Percentiles rank a stretch among this genome's conserved stretches.
phyloP scores from a whole-genome alignment of 2,113 vertebrate genomes.

The Eira barbara region DNA sequence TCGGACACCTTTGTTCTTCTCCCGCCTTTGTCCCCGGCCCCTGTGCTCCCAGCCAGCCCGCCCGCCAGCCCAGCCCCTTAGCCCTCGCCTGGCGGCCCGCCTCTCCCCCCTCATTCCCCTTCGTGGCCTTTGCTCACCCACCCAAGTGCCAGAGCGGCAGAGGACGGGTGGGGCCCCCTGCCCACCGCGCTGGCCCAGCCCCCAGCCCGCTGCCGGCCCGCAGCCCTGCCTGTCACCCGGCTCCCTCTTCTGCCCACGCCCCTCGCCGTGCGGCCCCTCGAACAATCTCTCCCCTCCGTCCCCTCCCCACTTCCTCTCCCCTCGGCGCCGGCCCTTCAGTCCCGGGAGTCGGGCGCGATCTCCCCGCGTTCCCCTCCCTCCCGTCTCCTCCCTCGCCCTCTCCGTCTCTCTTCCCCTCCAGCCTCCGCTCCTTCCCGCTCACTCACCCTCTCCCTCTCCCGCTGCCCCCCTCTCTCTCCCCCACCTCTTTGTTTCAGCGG shows the following conservation, averaged over 20 bases:
- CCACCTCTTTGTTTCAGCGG: constrained; percentile 80
- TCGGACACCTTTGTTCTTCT: constrained; percentile 61
- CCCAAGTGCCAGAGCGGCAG: not conserved
- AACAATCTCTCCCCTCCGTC: not conserved
- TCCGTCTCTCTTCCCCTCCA: constrained; percentile 43
- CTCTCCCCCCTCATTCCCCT: not conserved
- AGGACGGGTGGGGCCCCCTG: constrained; percentile 15
- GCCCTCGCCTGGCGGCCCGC: not conserved
- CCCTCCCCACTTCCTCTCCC: constrained; percentile 28
- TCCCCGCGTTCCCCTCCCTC: not conserved
- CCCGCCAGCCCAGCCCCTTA: not conserved
- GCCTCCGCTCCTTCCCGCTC: constrained; percentile 66
- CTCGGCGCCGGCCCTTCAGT: constrained; percentile 32
- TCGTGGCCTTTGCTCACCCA: not conserved
- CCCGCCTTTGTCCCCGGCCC: constrained; percentile 50
- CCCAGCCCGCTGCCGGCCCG: not conserved
- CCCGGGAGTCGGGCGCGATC: constrained; percentile 48
- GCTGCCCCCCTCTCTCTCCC: constrained; percentile 65
- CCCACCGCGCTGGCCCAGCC: not conserved
- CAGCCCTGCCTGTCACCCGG: not conserved
- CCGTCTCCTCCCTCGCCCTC: not conserved
- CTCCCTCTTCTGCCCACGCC: not conserved
- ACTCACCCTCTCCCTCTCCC: constrained; percentile 70
- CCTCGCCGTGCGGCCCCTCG: not conserved
- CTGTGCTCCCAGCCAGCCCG: not conserved